phyloP scores from a whole-genome alignment of 2,888 invertebrate species.

The Agrotis exclamationis region DNA sequence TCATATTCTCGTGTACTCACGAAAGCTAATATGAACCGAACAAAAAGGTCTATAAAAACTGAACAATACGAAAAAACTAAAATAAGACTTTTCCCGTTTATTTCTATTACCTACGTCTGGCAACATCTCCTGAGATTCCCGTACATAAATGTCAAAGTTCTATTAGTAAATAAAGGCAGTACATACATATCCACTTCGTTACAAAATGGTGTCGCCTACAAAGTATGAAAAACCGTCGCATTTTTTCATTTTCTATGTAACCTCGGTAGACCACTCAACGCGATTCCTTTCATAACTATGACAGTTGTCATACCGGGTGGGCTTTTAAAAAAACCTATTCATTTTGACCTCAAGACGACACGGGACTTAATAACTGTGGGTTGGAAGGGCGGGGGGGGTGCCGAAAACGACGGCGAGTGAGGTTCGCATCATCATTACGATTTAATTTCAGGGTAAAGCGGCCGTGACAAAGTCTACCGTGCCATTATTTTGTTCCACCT shows the following conservation, averaged over 20 bases:
- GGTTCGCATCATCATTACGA: slow-evolving; percentile 89
- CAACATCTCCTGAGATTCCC: slow-evolving; percentile 14
- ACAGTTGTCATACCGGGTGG: slow-evolving; percentile 83
- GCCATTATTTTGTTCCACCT: slow-evolving; percentile 90
- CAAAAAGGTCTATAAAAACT: not conserved
- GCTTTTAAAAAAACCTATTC: slow-evolving; percentile 88
- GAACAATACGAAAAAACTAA: not conserved
- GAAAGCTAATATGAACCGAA: not conserved
- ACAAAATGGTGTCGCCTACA: slow-evolving; percentile 53
- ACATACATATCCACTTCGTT: slow-evolving; percentile 59
- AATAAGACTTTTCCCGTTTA: slow-evolving; percentile 11
- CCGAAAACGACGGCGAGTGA: slow-evolving; percentile 83
- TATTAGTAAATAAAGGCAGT: slow-evolving; percentile 69
- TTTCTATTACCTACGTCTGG: slow-evolving; percentile 6
- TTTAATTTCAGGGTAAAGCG: slow-evolving; percentile 89
- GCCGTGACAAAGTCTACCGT: slow-evolving; percentile 87
- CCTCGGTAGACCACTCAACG: slow-evolving; percentile 78
- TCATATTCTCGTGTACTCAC: not conserved
- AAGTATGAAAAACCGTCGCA: slow-evolving; percentile 56
- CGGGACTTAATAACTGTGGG: slow-evolving; percentile 85
- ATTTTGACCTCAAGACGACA: slow-evolving; percentile 88
- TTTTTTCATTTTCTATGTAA: slow-evolving; percentile 70
- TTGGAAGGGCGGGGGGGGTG: slow-evolving; percentile 72
- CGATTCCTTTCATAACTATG: slow-evolving; percentile 86
- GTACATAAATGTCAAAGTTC: slow-evolving; percentile 56